These are phyloP conservation scores for Agapornis roseicollis DNA, from an alignment of 2,113 vertebrate genomes.

Conservation along the genomic window DNA sequence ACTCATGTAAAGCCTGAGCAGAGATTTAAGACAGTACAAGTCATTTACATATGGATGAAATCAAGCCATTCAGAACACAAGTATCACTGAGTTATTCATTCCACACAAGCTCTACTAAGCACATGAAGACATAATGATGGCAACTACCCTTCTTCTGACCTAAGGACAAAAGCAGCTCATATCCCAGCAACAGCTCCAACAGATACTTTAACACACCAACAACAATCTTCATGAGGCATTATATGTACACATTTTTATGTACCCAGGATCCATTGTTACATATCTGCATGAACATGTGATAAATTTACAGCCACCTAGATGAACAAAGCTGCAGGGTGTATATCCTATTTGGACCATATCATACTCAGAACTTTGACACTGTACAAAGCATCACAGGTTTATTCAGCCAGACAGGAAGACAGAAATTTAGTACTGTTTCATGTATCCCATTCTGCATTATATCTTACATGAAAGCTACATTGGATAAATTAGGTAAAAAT, in stretches of 20 bases:
- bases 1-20: neutral
- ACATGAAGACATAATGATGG: neutral
- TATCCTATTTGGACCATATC: neutral
- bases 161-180: neutral
- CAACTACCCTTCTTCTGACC: neutral
- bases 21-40: neutral
- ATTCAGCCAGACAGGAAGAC: neutral
- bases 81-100: neutral
- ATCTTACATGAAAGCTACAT: neutral
- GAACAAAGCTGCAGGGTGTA: neutral
- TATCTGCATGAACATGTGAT: rapidly evolving
- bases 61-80: neutral
- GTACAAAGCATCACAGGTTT: neutral
- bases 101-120: neutral
- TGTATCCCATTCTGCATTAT: neutral
- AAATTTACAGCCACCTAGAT: neutral
- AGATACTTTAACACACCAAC: neutral
- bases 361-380: neutral
- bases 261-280: neutral
- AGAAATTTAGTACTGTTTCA: neutral
- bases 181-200: neutral
- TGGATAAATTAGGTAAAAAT: neutral
- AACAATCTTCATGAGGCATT: neutral
- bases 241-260: neutral
- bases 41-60: neutral